Evolutionary conservation across 2,888 invertebrate species (phyloP).

Genomic region (Coelopa pilipes): DNA sequence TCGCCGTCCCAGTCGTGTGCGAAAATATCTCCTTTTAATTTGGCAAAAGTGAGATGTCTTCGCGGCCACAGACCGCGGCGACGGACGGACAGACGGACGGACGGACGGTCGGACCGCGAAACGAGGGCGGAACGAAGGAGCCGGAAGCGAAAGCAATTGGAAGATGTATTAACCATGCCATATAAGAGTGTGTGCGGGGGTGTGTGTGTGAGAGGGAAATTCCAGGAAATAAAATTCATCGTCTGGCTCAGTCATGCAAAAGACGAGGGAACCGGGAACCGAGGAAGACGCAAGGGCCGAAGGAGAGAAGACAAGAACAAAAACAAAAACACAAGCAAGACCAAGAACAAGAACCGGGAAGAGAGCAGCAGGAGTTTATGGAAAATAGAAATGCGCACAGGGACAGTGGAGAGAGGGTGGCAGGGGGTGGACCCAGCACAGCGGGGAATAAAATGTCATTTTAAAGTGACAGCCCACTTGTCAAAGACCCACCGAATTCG

Average conservation of each 20-base stretch:
- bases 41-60: slow-evolving; percentile 18
- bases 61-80: slow-evolving; percentile 1
- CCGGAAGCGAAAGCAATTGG: slow-evolving; percentile 19
- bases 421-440: neutral
- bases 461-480: slow-evolving; percentile 20
- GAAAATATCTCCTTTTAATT: slow-evolving; percentile 29
- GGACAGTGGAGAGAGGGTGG: no score
- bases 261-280: no score
- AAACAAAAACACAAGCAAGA: no score
- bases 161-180: neutral
- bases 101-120: neutral
- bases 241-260: no score
- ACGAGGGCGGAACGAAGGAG: neutral
- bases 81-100: neutral
- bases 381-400: no score
- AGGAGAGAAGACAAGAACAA: no score
- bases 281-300: no score
- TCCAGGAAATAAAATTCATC: no score
- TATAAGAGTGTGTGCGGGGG: no score
- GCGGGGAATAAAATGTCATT: slow-evolving; percentile 19
- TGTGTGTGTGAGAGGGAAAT: no score
- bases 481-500: slow-evolving; percentile 7
- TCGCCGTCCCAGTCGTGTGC: slow-evolving; percentile 7
- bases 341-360: no score
- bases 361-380: no score